Base-by-base conservation (phyloP, 2,888 invertebrate species). In the Noctua fimbriata region DNA sequence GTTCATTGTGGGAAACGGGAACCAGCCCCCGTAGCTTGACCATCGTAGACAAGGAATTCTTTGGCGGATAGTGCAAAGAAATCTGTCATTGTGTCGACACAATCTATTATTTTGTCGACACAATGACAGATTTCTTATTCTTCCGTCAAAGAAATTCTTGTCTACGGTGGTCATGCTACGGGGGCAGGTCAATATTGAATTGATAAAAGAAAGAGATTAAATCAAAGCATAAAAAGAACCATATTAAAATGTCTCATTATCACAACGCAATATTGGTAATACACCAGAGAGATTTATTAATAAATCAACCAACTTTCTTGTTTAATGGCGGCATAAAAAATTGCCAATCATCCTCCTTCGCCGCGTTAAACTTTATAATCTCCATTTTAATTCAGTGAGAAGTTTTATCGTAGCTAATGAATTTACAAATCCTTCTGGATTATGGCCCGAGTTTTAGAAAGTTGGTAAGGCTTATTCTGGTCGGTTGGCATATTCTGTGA, bases 321-420 rank as follows among this genome's bases (percentile, higher is more conserved):
- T 83, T 87, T 92, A 87, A 90, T 87, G 81, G 79, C 63, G 63
- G 80, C 73, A 89, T 87, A 86, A 89, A 89, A 92, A 91, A 89
- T 79, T 86, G 86, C 89, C 89, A 89, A 88, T 89, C 91, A 91
- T 88, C 88, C 78, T 90, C 92, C 89, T 91, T 91, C 84, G 81
- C 87, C 88, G 89, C 87, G 88, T 89, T 82, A 86, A 92, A 93
- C 88, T 93, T 92, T 90, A 92, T 93, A 93, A 93, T 93, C 93
- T 93, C 91, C 91, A 89, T 93, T 94, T 93, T 94, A 94, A 94
- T 94, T 93, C 92, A 90, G 87, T 87, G 81, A 80, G 81, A 93
- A 93, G 92, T 94, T 94, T 94, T 93, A 94, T 93, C 92, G 92
- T 82, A 88, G 83, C 89, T 93, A 93, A 94, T 94, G 93, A 94